Evolutionary conservation across 2,113 vertebrate genomes (phyloP).

Genomic region (Datnioides undecimradiatus): DNA sequence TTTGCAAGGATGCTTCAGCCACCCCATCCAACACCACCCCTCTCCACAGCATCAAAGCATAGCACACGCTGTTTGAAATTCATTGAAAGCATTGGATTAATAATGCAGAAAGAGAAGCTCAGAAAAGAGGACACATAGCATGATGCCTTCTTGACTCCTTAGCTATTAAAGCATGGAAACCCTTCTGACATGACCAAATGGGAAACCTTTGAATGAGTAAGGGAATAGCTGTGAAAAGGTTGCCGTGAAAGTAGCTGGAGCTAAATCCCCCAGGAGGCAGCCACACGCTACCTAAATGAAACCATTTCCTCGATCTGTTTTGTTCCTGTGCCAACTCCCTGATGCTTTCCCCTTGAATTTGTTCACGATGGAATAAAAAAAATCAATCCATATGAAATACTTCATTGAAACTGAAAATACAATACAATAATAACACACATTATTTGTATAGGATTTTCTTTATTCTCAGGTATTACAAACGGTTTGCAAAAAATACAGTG

Average conservation of each 20-base stretch:
- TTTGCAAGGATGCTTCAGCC: constrained; percentile 26
- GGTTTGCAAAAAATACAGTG: not conserved
- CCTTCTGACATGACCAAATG: constrained; percentile 60
- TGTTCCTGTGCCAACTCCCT: constrained; percentile 1
- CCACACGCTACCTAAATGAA: constrained; percentile 58
- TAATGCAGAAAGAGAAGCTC: constrained; percentile 76
- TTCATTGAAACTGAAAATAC: constrained; percentile 26
- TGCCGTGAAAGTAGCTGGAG: constrained; percentile 31
- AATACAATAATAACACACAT: not conserved
- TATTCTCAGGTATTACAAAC: not conserved
- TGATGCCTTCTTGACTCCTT: constrained; percentile 49
- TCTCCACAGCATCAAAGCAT: constrained; percentile 77
- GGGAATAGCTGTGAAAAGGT: constrained; percentile 55
- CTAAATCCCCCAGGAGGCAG: constrained; percentile 52
- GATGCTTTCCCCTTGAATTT: not conserved
- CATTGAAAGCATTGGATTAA: constrained; percentile 81
- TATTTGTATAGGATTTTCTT: not conserved
- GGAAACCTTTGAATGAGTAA: constrained; percentile 51
- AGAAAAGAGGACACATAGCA: constrained; percentile 65
- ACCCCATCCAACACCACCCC: constrained; percentile 7
- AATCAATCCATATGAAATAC: not conserved
- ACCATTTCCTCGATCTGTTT: constrained; percentile 50
- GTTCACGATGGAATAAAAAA: not conserved
- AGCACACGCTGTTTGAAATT: constrained; percentile 74
- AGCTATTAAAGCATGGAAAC: constrained; percentile 64